Evolutionary conservation across 2,888 invertebrate genomes (phyloP).

Genomic region (Hypercompe scribonia): DNA sequence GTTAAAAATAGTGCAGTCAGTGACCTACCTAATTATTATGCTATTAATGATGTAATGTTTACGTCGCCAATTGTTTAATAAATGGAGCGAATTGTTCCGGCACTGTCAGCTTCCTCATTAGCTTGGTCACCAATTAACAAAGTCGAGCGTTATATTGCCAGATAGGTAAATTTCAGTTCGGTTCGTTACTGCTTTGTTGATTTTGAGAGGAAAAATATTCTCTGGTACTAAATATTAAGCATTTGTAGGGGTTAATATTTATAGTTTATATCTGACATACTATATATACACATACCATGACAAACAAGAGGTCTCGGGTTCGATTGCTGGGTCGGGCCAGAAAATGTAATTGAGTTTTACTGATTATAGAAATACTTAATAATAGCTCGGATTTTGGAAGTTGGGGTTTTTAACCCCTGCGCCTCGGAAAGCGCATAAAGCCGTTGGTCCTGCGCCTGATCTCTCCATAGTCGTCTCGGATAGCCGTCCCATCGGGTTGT

Average conservation of each 20-base stretch:
- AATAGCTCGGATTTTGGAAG: too few relatives aligned
- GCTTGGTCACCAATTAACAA: slow-evolving; percentile 77
- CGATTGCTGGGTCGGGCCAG: too few relatives aligned
- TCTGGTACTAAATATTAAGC: neutral
- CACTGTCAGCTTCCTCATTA: slow-evolving; percentile 85
- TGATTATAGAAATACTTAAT: too few relatives aligned
- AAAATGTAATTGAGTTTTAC: too few relatives aligned
- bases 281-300: too few relatives aligned
- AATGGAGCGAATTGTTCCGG: slow-evolving; percentile 84
- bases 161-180: slow-evolving; percentile 69
- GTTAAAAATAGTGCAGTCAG: slow-evolving; percentile 39
- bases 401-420: too few relatives aligned
- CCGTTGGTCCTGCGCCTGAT: too few relatives aligned
- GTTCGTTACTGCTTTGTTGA: slow-evolving; percentile 42
- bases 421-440: too few relatives aligned
- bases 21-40: slow-evolving; percentile 49
- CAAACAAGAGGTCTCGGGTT: too few relatives aligned
- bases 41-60: slow-evolving; percentile 73
- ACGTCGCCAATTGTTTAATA: slow-evolving; percentile 78
- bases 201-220: slow-evolving; percentile 8
- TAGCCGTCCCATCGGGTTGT: too few relatives aligned
- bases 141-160: slow-evolving; percentile 67
- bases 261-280: neutral
- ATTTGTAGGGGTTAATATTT: neutral
- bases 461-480: too few relatives aligned